Conservation (phyloP, 2,888 invertebrate genomes). For the Pycnomerus fuliginosus region DNA sequence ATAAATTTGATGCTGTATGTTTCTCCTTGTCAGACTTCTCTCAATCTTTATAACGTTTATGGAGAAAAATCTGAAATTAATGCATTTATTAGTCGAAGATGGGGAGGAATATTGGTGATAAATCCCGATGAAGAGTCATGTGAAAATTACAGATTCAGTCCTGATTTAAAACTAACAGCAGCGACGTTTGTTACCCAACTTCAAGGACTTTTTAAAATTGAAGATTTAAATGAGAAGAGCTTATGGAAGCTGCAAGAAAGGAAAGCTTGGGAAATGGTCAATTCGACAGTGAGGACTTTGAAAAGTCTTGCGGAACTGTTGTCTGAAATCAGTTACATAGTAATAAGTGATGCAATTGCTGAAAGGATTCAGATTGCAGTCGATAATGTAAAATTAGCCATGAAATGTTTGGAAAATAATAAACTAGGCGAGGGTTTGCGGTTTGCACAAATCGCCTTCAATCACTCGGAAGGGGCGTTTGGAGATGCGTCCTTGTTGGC, state of each 20-base stretch:
- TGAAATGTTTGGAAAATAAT: constrained; percentile 56
- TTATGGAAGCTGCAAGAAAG: constrained; percentile 39
- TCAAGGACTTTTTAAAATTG: constrained; percentile 43
- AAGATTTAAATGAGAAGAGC: constrained; percentile 32
- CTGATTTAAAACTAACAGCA: constrained; percentile 67
- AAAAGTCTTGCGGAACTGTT: constrained; percentile 72
- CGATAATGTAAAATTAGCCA: constrained; percentile 61
- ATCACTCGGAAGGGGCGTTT: constrained; percentile 83
- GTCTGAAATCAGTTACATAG: constrained; percentile 91
- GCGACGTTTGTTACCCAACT: constrained; percentile 67
- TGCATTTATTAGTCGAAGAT: constrained; percentile 80
- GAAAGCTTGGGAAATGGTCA: constrained; percentile 45
- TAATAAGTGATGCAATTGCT: constrained; percentile 81
- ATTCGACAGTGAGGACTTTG: constrained; percentile 53
- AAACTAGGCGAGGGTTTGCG: constrained; percentile 65
- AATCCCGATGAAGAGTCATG: constrained; percentile 66
- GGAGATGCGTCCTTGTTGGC: constrained; percentile 92
- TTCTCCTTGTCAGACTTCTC: constrained; percentile 71
- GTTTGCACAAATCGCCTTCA: constrained; percentile 75
- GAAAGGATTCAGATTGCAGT: constrained; percentile 60
- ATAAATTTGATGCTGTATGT: constrained; percentile 85
- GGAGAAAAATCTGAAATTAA: constrained; percentile 55
- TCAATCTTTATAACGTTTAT: constrained; percentile 66
- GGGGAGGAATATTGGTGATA: constrained; percentile 85
- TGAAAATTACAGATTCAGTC: constrained; percentile 52